Evolutionary conservation across 2,888 invertebrate genomes (phyloP).

Genomic region (Diaperis boleti): DNA sequence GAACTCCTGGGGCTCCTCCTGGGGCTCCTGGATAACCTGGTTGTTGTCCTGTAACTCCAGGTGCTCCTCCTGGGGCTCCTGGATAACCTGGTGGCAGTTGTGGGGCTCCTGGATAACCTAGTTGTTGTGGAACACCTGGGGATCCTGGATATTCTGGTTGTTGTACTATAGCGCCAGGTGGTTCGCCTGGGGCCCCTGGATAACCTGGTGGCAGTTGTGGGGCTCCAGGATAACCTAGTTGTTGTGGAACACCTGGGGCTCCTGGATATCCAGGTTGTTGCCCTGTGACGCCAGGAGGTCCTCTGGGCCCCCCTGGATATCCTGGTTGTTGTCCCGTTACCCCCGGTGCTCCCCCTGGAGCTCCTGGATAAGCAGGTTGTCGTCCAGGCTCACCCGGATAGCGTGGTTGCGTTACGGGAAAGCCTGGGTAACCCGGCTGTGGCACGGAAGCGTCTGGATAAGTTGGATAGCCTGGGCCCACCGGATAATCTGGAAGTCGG

Average conservation of each 20-base stretch:
- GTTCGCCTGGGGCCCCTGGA: background rate
- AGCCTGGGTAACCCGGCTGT: background rate
- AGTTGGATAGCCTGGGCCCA: conserved; percentile 1
- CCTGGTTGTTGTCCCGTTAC: background rate
- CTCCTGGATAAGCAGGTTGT: conserved; percentile 1
- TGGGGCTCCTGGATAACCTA: background rate
- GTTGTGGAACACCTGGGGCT: background rate
- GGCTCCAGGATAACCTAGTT: conserved; percentile 14
- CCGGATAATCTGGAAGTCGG: background rate
- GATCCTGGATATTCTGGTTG: conserved; percentile 15
- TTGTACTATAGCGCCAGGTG: background rate
- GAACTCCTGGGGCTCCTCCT: no score
- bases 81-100: background rate
- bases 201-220: background rate
- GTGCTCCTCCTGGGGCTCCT: background rate
- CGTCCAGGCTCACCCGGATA: background rate
- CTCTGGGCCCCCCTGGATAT: background rate
- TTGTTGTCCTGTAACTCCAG: background rate
- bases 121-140: no score
- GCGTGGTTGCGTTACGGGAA: background rate
- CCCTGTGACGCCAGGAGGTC: conserved; percentile 32
- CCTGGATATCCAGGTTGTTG: background rate
- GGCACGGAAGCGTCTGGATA: background rate
- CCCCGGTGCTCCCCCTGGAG: background rate
- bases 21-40: background rate